phyloP scores from a whole-genome alignment of 2,113 vertebrate species.

The Callaeas wilsoni region DNA sequence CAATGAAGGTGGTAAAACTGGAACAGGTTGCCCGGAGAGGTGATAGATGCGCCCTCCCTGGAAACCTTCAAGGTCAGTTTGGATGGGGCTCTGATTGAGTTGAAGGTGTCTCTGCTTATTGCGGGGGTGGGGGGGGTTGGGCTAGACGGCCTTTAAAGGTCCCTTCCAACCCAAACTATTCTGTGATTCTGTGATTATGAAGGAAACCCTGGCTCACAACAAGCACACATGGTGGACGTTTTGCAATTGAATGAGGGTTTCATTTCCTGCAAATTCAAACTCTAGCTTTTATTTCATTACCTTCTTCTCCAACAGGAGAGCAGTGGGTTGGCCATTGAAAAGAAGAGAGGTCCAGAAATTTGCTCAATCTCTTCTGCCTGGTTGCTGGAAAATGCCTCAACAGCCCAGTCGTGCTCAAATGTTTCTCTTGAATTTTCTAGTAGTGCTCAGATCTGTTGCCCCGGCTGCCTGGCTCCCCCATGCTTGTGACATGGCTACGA shows the following conservation, averaged over 20 bases:
- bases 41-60: accelerated
- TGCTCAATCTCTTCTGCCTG: background rate
- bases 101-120: background rate
- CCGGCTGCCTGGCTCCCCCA: background rate
- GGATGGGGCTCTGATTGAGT: background rate
- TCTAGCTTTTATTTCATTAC: background rate
- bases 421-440: background rate
- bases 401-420: background rate
- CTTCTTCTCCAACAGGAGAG: background rate
- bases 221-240: background rate
- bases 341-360: background rate
- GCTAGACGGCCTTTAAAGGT: background rate
- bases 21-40: background rate
- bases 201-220: background rate
- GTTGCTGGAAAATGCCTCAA: background rate
- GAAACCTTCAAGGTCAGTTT: background rate
- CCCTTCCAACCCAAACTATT: background rate
- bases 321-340: background rate
- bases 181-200: background rate
- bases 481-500: background rate
- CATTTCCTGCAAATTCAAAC: background rate
- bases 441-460: background rate
- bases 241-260: background rate
- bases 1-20: accelerated
- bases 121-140: accelerated